Percentiles rank a stretch among this genome's conserved stretches.
phyloP scores from a whole-genome alignment of 1,140 invertebrate genomes.

The Oscheius sp. region DNA sequence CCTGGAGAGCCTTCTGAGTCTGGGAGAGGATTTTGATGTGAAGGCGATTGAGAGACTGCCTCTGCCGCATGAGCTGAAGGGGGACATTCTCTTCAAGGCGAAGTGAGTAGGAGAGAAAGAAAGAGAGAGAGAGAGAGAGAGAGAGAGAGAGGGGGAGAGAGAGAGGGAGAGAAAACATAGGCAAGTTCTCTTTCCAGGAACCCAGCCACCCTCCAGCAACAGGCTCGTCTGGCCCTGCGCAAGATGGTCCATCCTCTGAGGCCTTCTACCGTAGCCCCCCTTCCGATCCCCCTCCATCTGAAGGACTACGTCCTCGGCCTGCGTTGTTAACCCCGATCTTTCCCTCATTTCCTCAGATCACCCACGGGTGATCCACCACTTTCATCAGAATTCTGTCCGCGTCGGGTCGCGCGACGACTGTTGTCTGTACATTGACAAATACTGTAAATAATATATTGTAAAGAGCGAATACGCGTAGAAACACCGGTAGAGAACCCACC shows the following conservation, averaged over 20 bases:
- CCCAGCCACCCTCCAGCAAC: slow-evolving; percentile 33
- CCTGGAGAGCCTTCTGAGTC: slow-evolving; percentile 19
- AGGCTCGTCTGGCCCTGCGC: slow-evolving; percentile 24
- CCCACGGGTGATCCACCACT: neutral
- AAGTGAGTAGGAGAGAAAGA: too few species aligned
- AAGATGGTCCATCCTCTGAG: slow-evolving; percentile 26
- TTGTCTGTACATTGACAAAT: neutral
- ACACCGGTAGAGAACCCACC: neutral
- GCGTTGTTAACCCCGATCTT: neutral
- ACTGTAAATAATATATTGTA: slow-evolving; percentile 2
- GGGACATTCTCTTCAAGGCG: slow-evolving; percentile 26
- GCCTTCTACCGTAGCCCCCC: slow-evolving; percentile 24
- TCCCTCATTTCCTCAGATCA: neutral
- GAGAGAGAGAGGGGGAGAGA: too few species aligned
- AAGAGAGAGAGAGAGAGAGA: too few species aligned
- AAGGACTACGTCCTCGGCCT: slow-evolving; percentile 32
- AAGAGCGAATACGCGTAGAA: neutral
- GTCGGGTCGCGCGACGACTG: too few species aligned
- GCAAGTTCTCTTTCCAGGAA: slow-evolving; percentile 19
- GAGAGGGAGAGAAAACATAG: neutral
- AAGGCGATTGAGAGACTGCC: slow-evolving; percentile 37
- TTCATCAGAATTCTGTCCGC: neutral
- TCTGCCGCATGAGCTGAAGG: slow-evolving; percentile 31
- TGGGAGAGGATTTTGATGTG: slow-evolving; percentile 41
- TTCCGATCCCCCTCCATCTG: slow-evolving; percentile 26